Evolutionary conservation across 2,113 vertebrate genomes (phyloP).

Genomic region (Colius striatus): DNA sequence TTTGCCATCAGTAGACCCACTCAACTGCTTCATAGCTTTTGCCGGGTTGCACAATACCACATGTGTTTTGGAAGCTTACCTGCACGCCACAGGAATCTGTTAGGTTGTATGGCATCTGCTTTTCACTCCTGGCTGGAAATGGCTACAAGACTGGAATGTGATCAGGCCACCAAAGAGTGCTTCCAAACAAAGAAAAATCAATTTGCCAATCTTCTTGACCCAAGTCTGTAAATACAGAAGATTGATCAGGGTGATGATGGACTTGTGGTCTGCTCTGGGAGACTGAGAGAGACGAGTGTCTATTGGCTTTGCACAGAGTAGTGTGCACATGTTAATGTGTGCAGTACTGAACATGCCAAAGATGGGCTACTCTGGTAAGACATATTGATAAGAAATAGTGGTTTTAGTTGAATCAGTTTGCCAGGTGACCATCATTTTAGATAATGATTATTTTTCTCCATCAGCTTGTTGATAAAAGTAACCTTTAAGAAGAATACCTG

Average conservation of each 20-base stretch:
- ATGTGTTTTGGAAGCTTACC: not conserved
- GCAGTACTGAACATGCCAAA: not conserved
- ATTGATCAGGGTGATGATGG: not conserved
- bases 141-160: not conserved
- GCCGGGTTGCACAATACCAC: not conserved
- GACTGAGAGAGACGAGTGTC: not conserved
- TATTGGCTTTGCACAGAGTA: not conserved
- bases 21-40: not conserved
- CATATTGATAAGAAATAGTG: not conserved
- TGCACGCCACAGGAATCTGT: accelerated
- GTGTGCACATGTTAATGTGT: accelerated
- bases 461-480: not conserved
- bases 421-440: not conserved
- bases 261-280: not conserved
- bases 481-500: not conserved
- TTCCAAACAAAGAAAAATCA: not conserved
- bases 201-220: not conserved
- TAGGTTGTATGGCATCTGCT: not conserved
- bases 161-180: not conserved
- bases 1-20: not conserved
- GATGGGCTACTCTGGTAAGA: not conserved
- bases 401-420: not conserved
- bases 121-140: not conserved
- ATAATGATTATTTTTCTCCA: not conserved
- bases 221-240: not conserved